phyloP scores from a whole-genome alignment of 2,888 invertebrate genomes.

The Ferdinandea cuprea region DNA sequence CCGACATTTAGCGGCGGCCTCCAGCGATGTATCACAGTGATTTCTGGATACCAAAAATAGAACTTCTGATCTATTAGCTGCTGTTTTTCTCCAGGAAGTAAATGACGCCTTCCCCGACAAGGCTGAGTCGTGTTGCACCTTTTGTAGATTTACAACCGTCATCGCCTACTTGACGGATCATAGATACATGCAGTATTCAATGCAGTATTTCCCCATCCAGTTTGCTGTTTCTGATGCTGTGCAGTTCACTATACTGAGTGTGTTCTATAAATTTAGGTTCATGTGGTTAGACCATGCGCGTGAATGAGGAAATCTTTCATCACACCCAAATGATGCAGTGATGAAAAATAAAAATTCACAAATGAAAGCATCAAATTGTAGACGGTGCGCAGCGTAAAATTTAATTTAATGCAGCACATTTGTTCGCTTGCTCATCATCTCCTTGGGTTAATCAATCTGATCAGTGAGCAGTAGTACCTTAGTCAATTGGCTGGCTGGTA shows the following conservation, averaged over 20 bases:
- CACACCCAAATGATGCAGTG: conserved; percentile 23
- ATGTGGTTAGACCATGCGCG: conserved; percentile 3
- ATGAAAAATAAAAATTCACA: conserved; percentile 22
- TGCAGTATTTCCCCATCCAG: neutral
- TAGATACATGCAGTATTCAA: too few species aligned
- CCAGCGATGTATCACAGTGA: neutral
- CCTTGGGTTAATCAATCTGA: conserved; percentile 38
- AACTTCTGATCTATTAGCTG: conserved; percentile 25
- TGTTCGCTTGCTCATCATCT: conserved; percentile 36
- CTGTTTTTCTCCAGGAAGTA: conserved; percentile 35
- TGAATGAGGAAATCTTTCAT: conserved; percentile 56
- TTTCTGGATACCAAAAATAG: conserved; percentile 18
- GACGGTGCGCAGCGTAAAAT: conserved; percentile 3
- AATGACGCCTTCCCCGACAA: conserved; percentile 8
- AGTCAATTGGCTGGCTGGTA: neutral
- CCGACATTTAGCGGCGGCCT: neutral
- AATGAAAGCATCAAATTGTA: conserved; percentile 15
- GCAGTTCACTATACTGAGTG: neutral
- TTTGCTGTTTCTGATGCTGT: neutral
- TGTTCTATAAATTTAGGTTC: neutral
- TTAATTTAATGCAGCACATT: conserved; percentile 11
- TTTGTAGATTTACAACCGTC: conserved; percentile 25
- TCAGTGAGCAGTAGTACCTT: conserved; percentile 35
- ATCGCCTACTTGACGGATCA: neutral
- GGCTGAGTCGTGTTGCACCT: conserved; percentile 45